Evolutionary conservation across 2,113 vertebrate genomes (phyloP), one percentile per base, ranked within the genome.

Genomic region (Toxostoma redivivum): DNA sequence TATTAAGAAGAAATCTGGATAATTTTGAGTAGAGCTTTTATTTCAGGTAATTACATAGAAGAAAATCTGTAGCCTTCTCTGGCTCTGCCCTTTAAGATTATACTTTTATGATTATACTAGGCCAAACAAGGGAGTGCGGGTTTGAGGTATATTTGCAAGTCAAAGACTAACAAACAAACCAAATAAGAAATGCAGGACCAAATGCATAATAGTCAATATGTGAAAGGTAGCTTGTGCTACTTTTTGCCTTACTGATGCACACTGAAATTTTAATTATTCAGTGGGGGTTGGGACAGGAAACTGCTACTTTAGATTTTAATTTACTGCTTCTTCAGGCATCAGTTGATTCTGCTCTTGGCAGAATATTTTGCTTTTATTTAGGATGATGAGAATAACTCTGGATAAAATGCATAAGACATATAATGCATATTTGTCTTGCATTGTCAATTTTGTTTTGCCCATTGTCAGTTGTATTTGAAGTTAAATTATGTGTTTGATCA

Each of bases 401-500:
- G 21, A 40, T 82, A 65, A 95, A 96, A 92, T 60, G 24, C 15
- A 10, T 58, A 86, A 64, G 21, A 82, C 81, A 71, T 27, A 60
- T 54, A 78, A 86, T 62, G 33, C 42, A 24, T 42, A 28, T 81
- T 95, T 95, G 38, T 91, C 58, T 92, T 93, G 50, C 56, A 60
- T 61, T 92, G 83, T 89, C 86, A 90, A 11, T 88, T 96, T 93
- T 88, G 35, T 90, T 94, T 94, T 92, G 69, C n/a, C 37, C 23
- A 66, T 94, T 97, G 85, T 85, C 38, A 67, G 45, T 65, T 73
- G 45, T 81, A 84, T 81, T 84, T 93, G 57, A 92, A 95, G 77
- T 87, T 93, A 96, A 94, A 97, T 95, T 92, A 93, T 5, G 15
- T 96, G 80, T 96, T 94, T 97, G 91, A 91, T 95, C 54, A 77